Evolutionary conservation across 1,140 invertebrate genomes (phyloP).

Genomic region (Aphis gossypii): DNA sequence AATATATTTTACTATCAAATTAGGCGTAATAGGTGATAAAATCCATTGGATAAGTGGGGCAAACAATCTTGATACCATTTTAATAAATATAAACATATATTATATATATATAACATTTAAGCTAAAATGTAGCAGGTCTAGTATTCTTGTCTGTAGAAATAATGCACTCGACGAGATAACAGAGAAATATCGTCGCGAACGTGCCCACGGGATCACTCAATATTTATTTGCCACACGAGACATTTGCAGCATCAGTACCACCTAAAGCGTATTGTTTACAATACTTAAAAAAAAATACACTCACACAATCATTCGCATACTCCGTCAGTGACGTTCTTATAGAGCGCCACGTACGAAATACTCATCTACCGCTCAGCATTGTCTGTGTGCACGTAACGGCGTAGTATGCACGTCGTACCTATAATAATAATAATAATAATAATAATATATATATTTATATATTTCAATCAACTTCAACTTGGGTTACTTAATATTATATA

Average conservation of each 20-base stretch:
- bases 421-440: not conserved
- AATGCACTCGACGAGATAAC: constrained; percentile 37
- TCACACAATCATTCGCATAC: not conserved
- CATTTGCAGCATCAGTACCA: not conserved
- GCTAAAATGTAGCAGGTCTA: not conserved
- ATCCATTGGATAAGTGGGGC: not conserved
- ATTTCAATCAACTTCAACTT: constrained; percentile 23
- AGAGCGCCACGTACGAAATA: too few species aligned
- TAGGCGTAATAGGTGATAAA: not conserved
- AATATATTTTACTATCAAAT: not conserved
- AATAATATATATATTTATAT: not conserved
- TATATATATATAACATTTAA: not conserved
- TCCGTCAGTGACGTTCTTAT: not conserved
- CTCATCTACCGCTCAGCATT: not conserved
- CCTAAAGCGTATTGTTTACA: constrained; percentile 48
- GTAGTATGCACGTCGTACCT: not conserved
- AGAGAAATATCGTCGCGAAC: constrained; percentile 41
- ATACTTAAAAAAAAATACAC: constrained; percentile 16
- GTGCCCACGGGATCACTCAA: constrained; percentile 46
- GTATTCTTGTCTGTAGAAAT: not conserved
- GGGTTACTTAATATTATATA: not conserved
- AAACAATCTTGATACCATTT: not conserved
- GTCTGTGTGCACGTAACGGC: not conserved
- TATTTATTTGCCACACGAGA: constrained; percentile 47
- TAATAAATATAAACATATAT: not conserved